Conservation (phyloP, 2,797 vertebrate species). For the Typhlichthys eigenmanni region DNA sequence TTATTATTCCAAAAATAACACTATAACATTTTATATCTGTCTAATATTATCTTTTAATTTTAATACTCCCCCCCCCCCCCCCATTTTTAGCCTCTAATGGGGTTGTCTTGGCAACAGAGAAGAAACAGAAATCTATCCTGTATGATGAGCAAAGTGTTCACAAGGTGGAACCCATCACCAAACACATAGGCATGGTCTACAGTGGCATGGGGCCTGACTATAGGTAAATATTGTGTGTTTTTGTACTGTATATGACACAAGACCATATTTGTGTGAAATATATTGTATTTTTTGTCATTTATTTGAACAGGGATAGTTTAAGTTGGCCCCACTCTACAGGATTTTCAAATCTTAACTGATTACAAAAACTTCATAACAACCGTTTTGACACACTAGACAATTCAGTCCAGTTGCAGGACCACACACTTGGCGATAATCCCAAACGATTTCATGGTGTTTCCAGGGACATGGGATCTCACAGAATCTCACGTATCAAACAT, state of each 20-base stretch:
- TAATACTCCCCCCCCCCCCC: conserved; percentile 1
- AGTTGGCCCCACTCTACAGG: too few relatives aligned
- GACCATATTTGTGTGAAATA: not conserved
- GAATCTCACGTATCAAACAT: too few relatives aligned
- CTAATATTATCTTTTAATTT: not conserved
- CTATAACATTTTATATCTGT: not conserved
- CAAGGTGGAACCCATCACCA: conserved; percentile 99
- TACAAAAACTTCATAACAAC: too few relatives aligned
- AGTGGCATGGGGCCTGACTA: conserved; percentile 99
- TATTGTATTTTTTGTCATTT: not conserved
- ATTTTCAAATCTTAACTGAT: too few relatives aligned
- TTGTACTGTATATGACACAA: not conserved
- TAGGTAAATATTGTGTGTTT: conserved; percentile 77
- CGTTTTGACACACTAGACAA: too few relatives aligned
- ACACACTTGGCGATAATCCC: too few relatives aligned
- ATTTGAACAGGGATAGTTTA: too few relatives aligned
- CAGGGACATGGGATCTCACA: too few relatives aligned
- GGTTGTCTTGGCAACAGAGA: conserved; percentile 96
- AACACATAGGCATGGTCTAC: conserved; percentile 98
- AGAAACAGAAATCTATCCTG: conserved; percentile 98
- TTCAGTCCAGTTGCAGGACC: too few relatives aligned
- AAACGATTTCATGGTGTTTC: too few relatives aligned
- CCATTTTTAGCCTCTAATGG: conserved; percentile 90
- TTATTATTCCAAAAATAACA: not conserved
- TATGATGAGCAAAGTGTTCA: conserved; percentile 98